Percentiles rank a stretch among this genome's conserved stretches.
These are phyloP conservation scores for Temnothorax ravouxi DNA, from an alignment of 2,888 invertebrate species.

Conservation along the genomic window DNA sequence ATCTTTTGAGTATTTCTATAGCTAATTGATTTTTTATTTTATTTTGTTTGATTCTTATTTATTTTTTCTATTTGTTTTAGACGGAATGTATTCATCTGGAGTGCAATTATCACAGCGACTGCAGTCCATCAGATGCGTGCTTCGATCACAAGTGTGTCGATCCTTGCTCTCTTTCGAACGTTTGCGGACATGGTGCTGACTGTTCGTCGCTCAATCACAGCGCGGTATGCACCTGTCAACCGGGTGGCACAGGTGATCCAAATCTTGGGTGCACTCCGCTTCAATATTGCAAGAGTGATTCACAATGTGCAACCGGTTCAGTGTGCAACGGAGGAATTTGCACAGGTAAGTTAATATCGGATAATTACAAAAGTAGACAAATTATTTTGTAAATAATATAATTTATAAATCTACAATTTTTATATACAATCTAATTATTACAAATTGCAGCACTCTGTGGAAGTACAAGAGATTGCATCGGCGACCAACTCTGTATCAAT, in stretches of 20 bases:
- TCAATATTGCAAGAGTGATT: constrained; percentile 93
- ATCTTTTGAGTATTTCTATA: neutral
- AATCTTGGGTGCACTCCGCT: constrained; percentile 94
- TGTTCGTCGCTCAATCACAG: constrained; percentile 93
- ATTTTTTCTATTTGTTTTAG: constrained; percentile 63
- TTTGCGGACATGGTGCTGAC: constrained; percentile 93
- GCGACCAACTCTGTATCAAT: constrained; percentile 94
- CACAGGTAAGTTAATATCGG: constrained; percentile 87
- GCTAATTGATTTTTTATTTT: neutral
- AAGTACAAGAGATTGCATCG: constrained; percentile 94
- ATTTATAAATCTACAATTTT: neutral
- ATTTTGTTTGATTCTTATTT: neutral
- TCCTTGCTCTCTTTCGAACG: constrained; percentile 93
- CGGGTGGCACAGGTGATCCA: constrained; percentile 95
- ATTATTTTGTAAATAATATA: neutral
- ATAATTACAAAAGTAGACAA: neutral
- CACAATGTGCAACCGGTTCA: constrained; percentile 94
- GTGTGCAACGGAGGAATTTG: constrained; percentile 95
- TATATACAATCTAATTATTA: neutral
- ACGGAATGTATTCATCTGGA: constrained; percentile 91
- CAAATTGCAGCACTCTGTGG: constrained; percentile 90
- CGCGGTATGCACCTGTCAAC: constrained; percentile 93
- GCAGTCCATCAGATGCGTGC: constrained; percentile 91
- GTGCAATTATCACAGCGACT: constrained; percentile 93
- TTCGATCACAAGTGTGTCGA: constrained; percentile 93